Evolutionary conservation across 2,113 vertebrate species (phyloP), one percentile per base, ranked within the genome.

Genomic region (Aramus guarauna): DNA sequence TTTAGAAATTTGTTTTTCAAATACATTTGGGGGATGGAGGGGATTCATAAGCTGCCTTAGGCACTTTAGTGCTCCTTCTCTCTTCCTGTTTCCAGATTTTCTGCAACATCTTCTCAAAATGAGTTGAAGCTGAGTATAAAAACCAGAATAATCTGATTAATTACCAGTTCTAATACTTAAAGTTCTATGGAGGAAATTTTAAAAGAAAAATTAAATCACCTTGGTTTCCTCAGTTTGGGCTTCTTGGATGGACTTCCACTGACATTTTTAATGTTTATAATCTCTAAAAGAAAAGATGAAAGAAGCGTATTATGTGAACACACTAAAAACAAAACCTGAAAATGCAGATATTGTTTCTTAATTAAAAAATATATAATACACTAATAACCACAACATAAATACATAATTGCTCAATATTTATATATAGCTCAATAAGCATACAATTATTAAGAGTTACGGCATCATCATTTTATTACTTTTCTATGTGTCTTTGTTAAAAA

Each of bases 21-120:
- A 78, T 80, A 29, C 30, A 12, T 55, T 75, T 14, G 0, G 3
- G 12, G 2, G 2, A 6, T 0, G 0, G 1, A 1, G 15, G 5
- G 15, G 3, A 55, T 69, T 82, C 20, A 41, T 29, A 37, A 22
- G 9, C 4, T 71, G 2, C 20, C 29, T 76, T 64, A 36, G 20
- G 21, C 0, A 48, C 68, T 68, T 71, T 47, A 60, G 7, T 60
- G 6, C 12, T 52, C 5, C 4, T 72, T 34, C 15, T 67, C 23
- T 62, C 3, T 56, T 56, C 81, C 32, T 60, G 2, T 73, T 76
- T 71, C 14, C 13, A 52, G 5, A 67, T 48, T 90, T 78, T 66
- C 24, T 59, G n/a, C 7, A 77, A 34, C 4, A 43, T 30, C 6
- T 67, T 75, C 39, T 64, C 18, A 69, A 88, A 89, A 64, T 43